phyloP scores from a whole-genome alignment of 1,140 invertebrate species.

The Diprion similis region DNA sequence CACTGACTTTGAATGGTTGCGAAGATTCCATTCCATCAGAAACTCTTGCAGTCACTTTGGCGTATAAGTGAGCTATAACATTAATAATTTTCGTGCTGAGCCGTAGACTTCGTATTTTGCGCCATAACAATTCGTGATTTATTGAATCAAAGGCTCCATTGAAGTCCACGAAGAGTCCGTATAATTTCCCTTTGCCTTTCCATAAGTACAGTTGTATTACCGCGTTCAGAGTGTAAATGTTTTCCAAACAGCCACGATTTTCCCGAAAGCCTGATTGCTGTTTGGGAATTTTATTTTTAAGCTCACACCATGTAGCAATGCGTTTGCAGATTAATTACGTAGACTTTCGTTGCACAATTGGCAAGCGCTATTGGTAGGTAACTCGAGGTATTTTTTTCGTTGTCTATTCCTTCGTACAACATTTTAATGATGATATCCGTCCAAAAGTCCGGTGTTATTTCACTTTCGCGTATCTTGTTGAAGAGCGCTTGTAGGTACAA shows the following conservation, averaged over 20 bases:
- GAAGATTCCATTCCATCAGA: neutral
- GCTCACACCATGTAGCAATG: conserved; percentile 3
- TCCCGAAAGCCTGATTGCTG: conserved; percentile 24
- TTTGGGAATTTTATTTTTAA: conserved; percentile 18
- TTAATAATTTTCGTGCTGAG: conserved; percentile 23
- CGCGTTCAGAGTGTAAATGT: conserved; percentile 24
- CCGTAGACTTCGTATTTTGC: conserved; percentile 17
- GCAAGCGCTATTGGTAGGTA: neutral
- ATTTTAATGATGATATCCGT: neutral
- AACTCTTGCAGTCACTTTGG: conserved; percentile 14
- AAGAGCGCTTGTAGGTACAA: neutral
- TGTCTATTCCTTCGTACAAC: neutral
- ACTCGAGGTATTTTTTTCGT: neutral
- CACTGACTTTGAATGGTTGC: conserved; percentile 12
- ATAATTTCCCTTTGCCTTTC: conserved; percentile 21
- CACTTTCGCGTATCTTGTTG: neutral
- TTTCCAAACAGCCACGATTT: conserved; percentile 24
- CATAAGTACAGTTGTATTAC: conserved; percentile 18
- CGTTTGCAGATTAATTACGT: neutral
- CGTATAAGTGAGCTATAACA: conserved; percentile 26
- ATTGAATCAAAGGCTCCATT: conserved; percentile 29
- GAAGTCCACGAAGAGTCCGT: conserved; percentile 25
- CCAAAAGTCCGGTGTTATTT: neutral
- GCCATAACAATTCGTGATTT: conserved; percentile 26
- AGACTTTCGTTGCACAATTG: neutral